A percentile compares a stretch with the other conserved stretches of the same genome.
phyloP scores from a whole-genome alignment of 2,797 vertebrate species.

The Balearica regulorum region DNA sequence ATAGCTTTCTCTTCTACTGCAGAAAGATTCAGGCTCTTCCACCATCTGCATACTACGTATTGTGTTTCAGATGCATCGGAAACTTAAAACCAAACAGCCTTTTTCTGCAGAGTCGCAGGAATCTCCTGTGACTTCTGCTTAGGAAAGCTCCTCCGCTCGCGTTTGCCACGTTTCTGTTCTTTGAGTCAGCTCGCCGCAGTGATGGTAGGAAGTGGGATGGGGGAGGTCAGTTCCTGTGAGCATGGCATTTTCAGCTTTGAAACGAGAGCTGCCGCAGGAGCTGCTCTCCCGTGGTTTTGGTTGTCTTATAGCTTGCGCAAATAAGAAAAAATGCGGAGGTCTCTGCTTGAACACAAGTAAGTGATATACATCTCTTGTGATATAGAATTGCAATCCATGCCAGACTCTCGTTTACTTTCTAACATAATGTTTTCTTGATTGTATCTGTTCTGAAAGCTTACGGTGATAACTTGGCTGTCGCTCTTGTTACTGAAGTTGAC shows the following conservation, averaged over 20 bases:
- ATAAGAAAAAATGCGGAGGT: neutral
- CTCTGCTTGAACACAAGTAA: conserved; percentile 10
- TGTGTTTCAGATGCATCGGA: neutral
- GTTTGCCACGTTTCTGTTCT: neutral
- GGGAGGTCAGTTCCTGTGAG: conserved; percentile 15
- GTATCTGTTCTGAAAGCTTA: neutral
- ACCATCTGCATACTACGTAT: neutral
- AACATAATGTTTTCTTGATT: neutral
- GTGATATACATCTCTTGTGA: neutral
- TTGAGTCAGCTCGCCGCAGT: neutral
- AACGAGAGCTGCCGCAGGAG: conserved; percentile 52
- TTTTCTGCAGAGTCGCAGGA: neutral
- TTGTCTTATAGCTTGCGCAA: neutral
- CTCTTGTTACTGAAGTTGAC: neutral
- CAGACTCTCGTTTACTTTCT: neutral
- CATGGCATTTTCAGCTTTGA: neutral
- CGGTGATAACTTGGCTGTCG: neutral
- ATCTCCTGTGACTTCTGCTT: neutral
- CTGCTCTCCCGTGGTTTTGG: neutral
- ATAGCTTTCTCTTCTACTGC: neutral
- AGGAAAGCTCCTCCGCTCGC: neutral
- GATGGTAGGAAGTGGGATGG: neutral
- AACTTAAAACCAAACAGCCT: neutral
- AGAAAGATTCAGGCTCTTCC: neutral
- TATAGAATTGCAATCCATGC: neutral